Percentiles rank a stretch among this genome's conserved stretches.
phyloP scores from a whole-genome alignment of 2,797 vertebrate species.

The Coendou prehensilis region DNA sequence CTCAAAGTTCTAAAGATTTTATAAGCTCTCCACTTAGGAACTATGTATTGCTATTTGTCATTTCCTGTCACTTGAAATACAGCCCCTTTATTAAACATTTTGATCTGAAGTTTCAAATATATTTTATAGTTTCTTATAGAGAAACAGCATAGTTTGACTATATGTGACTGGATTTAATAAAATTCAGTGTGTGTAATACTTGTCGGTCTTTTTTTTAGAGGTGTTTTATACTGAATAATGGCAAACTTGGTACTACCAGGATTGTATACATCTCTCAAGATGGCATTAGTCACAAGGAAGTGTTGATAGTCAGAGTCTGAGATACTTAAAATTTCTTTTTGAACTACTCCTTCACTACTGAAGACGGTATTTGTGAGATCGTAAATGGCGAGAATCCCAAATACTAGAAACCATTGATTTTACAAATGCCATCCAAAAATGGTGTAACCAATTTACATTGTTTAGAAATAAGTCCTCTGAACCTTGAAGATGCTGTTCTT shows the following conservation, averaged over 20 bases:
- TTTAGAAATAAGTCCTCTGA: not conserved
- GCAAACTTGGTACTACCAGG: not conserved
- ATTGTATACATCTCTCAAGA: not conserved
- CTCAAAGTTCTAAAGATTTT: slow-evolving; percentile 18
- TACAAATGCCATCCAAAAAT: not conserved
- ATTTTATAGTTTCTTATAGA: slow-evolving; percentile 14
- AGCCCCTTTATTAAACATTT: not conserved
- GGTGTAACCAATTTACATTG: not conserved
- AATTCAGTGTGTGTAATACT: not conserved
- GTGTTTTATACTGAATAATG: slow-evolving; percentile 17
- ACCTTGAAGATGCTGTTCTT: not conserved
- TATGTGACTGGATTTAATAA: slow-evolving; percentile 14
- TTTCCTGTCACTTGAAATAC: slow-evolving; percentile 36
- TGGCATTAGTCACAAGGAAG: not conserved
- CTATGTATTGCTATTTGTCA: not conserved
- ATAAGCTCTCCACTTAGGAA: slow-evolving; percentile 3
- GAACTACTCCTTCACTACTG: not conserved
- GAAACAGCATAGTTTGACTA: slow-evolving; percentile 3
- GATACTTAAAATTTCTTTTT: slow-evolving; percentile 27
- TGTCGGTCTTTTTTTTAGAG: not conserved
- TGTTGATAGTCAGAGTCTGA: not conserved
- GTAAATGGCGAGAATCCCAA: not conserved
- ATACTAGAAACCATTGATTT: not conserved
- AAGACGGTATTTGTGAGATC: not conserved
- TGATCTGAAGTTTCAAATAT: not conserved